Percentiles rank a stretch among this genome's conserved stretches.
These are phyloP conservation scores for Pristionchus fissidentatus DNA, from an alignment of 2,888 invertebrate species.

Conservation along the genomic window DNA sequence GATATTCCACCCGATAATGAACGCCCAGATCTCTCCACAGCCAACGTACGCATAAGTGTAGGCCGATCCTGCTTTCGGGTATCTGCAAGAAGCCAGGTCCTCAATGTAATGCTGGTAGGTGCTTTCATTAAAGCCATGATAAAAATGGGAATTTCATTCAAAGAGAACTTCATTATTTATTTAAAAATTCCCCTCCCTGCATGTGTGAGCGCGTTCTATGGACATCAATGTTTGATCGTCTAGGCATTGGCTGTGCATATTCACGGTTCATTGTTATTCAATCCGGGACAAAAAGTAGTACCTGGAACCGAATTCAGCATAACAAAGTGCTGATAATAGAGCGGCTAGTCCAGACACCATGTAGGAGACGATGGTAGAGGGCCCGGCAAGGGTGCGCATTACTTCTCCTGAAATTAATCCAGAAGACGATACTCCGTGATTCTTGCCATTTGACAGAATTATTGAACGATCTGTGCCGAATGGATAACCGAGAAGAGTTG, in stretches of 20 bases:
- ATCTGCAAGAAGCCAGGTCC: constrained; percentile 76
- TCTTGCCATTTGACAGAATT: too few species aligned
- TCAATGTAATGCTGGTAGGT: neutral
- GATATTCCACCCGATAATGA: constrained; percentile 80
- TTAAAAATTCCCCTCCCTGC: too few species aligned
- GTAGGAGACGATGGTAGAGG: constrained; percentile 87
- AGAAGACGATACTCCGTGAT: too few species aligned
- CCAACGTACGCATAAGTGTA: constrained; percentile 93
- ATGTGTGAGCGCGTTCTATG: too few species aligned
- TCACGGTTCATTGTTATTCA: neutral
- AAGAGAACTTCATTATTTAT: too few species aligned
- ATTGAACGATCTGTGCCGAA: too few species aligned
- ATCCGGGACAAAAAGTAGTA: neutral
- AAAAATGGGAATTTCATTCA: neutral
- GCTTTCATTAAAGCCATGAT: neutral
- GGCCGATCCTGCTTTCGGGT: constrained; percentile 85
- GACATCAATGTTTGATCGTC: too few species aligned
- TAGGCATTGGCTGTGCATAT: neutral
- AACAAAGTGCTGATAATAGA: constrained; percentile 85
- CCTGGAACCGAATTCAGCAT: constrained; percentile 78
- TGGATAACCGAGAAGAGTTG: too few species aligned
- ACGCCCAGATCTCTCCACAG: constrained; percentile 94
- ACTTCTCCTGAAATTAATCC: constrained; percentile 83
- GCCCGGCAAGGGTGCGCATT: constrained; percentile 88
- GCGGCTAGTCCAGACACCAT: constrained; percentile 88